phyloP scores from a whole-genome alignment of 53 echinoderm and acorn worm species.

The Echinarachnius parma region DNA sequence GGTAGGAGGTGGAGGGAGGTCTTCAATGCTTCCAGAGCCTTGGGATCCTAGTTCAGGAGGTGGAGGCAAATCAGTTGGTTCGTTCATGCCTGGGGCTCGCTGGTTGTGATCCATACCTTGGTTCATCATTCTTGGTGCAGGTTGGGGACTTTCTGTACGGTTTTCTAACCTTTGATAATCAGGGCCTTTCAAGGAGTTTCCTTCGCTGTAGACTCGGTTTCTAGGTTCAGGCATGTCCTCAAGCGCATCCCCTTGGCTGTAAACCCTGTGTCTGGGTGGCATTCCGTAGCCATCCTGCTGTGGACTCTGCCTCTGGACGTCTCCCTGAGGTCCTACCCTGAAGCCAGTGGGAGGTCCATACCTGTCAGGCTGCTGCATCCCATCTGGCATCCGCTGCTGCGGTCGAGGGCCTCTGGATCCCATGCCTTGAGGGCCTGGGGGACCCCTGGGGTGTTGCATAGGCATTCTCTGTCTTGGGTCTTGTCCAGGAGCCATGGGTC shows the following conservation, averaged over 20 bases:
- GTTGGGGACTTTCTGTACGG: conserved; percentile 22
- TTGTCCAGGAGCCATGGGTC: conserved; percentile 12
- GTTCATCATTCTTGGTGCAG: conserved; percentile 30
- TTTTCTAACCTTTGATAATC: background rate
- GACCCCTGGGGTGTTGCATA: background rate
- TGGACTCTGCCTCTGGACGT: conserved; percentile 28
- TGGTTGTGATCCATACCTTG: conserved; percentile 5
- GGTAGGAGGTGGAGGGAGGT: conserved; percentile 62
- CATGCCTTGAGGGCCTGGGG: conserved; percentile 28
- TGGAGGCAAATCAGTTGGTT: conserved; percentile 61
- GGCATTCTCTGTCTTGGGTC: conserved; percentile 53
- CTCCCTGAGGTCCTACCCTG: conserved; percentile 36
- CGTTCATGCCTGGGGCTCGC: conserved; percentile 19
- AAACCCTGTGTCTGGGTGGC: conserved; percentile 26
- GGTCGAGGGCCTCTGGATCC: conserved; percentile 17
- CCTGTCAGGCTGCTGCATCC: conserved; percentile 27
- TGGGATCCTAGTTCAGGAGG: conserved; percentile 47
- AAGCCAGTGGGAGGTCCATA: conserved; percentile 25
- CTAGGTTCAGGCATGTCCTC: conserved; percentile 29
- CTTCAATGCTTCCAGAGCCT: conserved; percentile 26
- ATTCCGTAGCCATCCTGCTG: conserved; percentile 14
- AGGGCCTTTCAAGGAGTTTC: conserved; percentile 7
- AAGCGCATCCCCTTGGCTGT: conserved; percentile 38
- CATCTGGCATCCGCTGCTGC: conserved; percentile 31
- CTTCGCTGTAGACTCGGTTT: conserved; percentile 31